These are phyloP conservation scores for Sebastolobus alascanus DNA, from an alignment of 2,797 vertebrate genomes.

Conservation along the genomic window DNA sequence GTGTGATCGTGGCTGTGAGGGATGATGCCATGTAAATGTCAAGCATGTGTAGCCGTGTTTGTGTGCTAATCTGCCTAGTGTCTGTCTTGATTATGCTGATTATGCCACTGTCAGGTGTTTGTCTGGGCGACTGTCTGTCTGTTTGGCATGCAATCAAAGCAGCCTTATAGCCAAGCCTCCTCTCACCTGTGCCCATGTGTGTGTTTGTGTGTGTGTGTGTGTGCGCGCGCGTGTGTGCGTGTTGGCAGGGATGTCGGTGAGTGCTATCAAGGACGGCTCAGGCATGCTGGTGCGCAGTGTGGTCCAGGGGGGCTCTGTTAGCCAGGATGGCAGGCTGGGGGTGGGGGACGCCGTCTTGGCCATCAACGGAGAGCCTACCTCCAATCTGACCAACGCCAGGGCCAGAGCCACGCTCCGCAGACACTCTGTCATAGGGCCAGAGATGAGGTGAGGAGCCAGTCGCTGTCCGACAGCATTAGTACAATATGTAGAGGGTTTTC, in stretches of 20 bases:
- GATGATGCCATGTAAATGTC: constrained; percentile 72
- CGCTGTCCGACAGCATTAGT: constrained; percentile 14
- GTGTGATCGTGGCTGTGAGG: constrained; percentile 45
- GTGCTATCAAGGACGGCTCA: constrained; percentile 93
- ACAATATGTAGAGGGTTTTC: neutral
- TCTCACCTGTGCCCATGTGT: constrained; percentile 67
- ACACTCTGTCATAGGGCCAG: constrained; percentile 94
- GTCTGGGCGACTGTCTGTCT: constrained; percentile 74
- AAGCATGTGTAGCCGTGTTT: constrained; percentile 70
- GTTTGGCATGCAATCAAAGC: constrained; percentile 73
- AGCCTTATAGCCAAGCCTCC: constrained; percentile 64
- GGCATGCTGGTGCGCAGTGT: constrained; percentile 95
- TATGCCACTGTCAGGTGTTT: constrained; percentile 78
- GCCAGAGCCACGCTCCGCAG: constrained; percentile 93
- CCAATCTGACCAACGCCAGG: constrained; percentile 90
- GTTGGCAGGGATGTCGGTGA: constrained; percentile 95
- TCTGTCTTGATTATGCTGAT: constrained; percentile 82
- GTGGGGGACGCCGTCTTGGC: constrained; percentile 93
- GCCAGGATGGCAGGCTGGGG: constrained; percentile 92
- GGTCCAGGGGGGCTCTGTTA: constrained; percentile 93
- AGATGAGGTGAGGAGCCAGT: constrained; percentile 89
- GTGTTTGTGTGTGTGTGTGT: constrained; percentile 35
- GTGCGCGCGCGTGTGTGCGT: constrained; percentile 36
- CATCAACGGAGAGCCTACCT: constrained; percentile 92
- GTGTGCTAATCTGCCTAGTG: constrained; percentile 81